Percentiles rank a stretch among this genome's conserved stretches.
These are phyloP conservation scores for Falco naumanni DNA, from an alignment of 2,797 vertebrate species.

Conservation along the genomic window DNA sequence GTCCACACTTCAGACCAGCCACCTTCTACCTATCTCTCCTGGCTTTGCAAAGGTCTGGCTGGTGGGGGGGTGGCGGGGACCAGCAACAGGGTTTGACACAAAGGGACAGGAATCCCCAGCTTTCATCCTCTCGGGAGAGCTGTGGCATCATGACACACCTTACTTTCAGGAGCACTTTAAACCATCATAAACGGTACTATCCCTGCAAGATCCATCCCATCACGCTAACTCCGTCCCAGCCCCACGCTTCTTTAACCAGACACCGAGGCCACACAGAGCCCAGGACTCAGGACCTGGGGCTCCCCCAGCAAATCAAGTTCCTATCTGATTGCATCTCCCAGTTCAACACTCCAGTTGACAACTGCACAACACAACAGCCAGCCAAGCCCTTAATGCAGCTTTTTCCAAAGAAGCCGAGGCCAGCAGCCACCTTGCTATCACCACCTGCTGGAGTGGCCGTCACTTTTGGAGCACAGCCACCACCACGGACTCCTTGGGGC, in stretches of 20 bases:
- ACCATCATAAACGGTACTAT: not conserved
- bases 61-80: not conserved
- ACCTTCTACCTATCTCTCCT: not conserved
- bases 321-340: constrained; percentile 47
- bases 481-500: not conserved
- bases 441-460: accelerated
- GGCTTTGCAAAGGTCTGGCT: not conserved
- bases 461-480: not conserved
- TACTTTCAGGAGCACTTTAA: not conserved
- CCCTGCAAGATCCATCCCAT: not conserved
- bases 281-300: not conserved
- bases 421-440: not conserved
- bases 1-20: not conserved
- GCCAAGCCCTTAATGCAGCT: not conserved
- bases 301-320: constrained; percentile 74
- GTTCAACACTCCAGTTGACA: not conserved
- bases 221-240: not conserved
- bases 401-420: not conserved
- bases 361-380: accelerated
- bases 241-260: not conserved
- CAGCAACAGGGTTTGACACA: not conserved
- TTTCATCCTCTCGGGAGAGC: not conserved
- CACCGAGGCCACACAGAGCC: not conserved
- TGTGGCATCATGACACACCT: not conserved
- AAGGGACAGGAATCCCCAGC: not conserved